Evolutionary conservation across 2,113 vertebrate species (phyloP), one percentile per base, ranked within the genome.

Genomic region (Amblyornis subalaris): DNA sequence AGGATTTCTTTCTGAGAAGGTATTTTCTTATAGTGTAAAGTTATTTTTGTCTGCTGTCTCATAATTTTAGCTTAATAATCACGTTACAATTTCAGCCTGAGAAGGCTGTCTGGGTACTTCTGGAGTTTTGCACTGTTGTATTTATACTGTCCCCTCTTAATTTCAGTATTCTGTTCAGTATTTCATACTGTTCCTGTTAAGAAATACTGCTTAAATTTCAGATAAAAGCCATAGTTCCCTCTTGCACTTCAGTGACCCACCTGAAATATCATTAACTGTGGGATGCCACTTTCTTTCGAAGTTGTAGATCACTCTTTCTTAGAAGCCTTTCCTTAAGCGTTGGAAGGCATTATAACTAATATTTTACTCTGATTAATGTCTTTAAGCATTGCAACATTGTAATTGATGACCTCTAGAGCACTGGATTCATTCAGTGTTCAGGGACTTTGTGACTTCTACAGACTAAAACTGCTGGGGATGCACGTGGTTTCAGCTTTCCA

Each of bases 401-500:
- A 85, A 60, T 55, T 74, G 81, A 55, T 83, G 74, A 74, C 50
- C 33, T 77, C 47, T 51, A 4, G 50, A 64, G 35, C 47, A 6
- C 61, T 28, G 38, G 18, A 62, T 91, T 77, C 25, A 31, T 85
- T 95, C 29, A 0, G 1, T 17, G n/a, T 89, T 85, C 51, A 28
- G 61, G 35, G 26, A 31, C 33, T 75, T 48, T 35, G 29, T 83
- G 42, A 36, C 64, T 88, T 86, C 44, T 28, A 13, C 0, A 0
- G 50, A 54, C 67, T 12, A 21, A 51, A 89, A 55, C 40, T 54
- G 31, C 45, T 69, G 2, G 8, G 38, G 38, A 14, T 53, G 36
- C 19, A 6, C 0, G 0, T 0, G 0, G 71, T 70, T 94, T 90
- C n/a, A 48, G 57, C 75, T 90, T 90, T 82, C 51, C 29, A 33